These are phyloP conservation scores for Callimorpha dominula DNA, from an alignment of 2,888 invertebrate species.

Conservation along the genomic window DNA sequence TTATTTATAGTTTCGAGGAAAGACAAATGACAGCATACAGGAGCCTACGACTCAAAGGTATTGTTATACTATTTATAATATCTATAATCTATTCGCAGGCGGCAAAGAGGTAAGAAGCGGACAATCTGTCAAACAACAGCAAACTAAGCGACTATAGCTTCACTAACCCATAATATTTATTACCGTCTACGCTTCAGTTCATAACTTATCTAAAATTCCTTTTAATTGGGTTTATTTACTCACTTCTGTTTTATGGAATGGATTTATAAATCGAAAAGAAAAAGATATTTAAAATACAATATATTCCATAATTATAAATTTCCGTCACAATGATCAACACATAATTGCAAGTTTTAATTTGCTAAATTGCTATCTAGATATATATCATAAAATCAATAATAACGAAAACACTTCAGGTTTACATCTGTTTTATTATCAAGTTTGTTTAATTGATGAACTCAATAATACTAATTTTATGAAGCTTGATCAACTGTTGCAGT, in stretches of 20 bases:
- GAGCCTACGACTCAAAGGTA: slow-evolving; percentile 29
- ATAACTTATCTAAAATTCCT: background rate
- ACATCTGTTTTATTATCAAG: slow-evolving; percentile 63
- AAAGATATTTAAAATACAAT: background rate
- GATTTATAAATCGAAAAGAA: background rate
- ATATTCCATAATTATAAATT: slow-evolving; percentile 27
- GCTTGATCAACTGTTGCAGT: slow-evolving; percentile 16
- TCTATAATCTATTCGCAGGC: background rate
- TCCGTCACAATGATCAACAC: slow-evolving; percentile 46
- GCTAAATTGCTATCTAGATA: slow-evolving; percentile 58
- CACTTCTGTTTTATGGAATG: background rate
- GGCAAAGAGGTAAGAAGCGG: slow-evolving; percentile 1
- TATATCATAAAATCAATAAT: slow-evolving; percentile 58
- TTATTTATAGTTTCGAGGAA: slow-evolving; percentile 30
- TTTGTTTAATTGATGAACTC: slow-evolving; percentile 55
- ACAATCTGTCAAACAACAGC: background rate
- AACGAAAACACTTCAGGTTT: slow-evolving; percentile 60
- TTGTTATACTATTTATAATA: slow-evolving; percentile 20
- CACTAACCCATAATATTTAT: slow-evolving; percentile 4
- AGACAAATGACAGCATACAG: slow-evolving; percentile 23
- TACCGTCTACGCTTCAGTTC: background rate
- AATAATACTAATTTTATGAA: slow-evolving; percentile 38
- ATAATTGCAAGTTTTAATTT: slow-evolving; percentile 59
- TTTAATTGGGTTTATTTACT: slow-evolving; percentile 15
- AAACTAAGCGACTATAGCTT: background rate